Base-by-base conservation (phyloP, 64 coral and sea anemone genomes). In the Acropora tenuis region DNA sequence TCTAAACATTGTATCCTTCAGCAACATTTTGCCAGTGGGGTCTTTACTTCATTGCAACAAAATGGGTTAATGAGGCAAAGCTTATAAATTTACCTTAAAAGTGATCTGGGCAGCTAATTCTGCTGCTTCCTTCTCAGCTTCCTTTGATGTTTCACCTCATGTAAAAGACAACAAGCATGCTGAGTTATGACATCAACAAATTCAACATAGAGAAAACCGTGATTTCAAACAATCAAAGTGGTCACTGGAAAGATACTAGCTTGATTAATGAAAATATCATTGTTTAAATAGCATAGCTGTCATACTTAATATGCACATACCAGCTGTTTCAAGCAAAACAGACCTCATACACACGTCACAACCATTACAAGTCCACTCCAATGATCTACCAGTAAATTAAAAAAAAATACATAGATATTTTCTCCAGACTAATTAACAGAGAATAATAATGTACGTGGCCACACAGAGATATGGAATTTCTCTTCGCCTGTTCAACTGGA, bases 51-150 rank as follows among this genome's bases (percentile, higher is more conserved):
- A 30, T 30, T 30, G 30, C 30, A 30, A 30, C 30, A 30, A 30
- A 30, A 30, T 30, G 30, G 30, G 30, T 30, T 30, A 30, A 30
- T 30, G 30, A 30, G 30, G 30, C 30, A 30, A 30, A 30, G 30
- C 30, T 30, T 30, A 30, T 0, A 30, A 30, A 30, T 0, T 47
- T 88, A 97, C 95, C 88, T 97, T 97, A 74, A 97, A 97, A 44
- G 93, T 84, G 77, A 97, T 97, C 53, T 97, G 95, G 20, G 90
- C 89, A 79, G 95, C 95, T 73, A 97, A 83, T 71, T 97, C 95
- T 47, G 82, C 95, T 40, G 90, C 90, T 89, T 97, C 95, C 76
- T 73, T 77, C 61, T 97, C 95, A 47, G 89, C 92, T 57, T 97
- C 95, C 42, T 94, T 94, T 19, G 77, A 46, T 48, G 88, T 88